Conservation (phyloP, 2,888 invertebrate species). For the Caenorhabditis parvicauda region DNA sequence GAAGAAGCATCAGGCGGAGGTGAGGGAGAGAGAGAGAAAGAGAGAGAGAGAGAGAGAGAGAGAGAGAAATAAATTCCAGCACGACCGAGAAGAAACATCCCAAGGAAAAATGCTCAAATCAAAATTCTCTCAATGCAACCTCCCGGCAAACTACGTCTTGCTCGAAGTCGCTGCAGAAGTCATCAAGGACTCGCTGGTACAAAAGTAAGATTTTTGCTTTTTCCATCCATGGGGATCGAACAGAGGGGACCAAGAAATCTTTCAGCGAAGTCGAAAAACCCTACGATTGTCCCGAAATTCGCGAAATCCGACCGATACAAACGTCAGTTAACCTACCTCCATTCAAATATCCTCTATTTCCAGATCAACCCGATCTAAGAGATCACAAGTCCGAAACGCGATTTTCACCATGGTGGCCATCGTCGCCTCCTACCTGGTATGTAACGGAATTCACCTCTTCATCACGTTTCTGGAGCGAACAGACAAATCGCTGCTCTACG, state of each 20-base stretch:
- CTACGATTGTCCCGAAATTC: neutral
- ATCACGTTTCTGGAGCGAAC: conserved; percentile 36
- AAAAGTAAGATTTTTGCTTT: conserved; percentile 20
- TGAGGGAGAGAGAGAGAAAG: conserved; percentile 1
- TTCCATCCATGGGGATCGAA: neutral
- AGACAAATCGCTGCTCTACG: conserved; percentile 27
- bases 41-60: neutral
- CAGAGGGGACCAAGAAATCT: neutral
- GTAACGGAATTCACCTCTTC: conserved; percentile 42
- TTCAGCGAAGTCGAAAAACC: too few species aligned
- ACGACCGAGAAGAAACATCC: neutral
- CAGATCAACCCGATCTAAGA: conserved; percentile 40
- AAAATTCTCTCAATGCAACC: conserved; percentile 12
- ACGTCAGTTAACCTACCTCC: neutral
- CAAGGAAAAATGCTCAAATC: neutral
- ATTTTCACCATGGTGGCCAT: conserved; percentile 49
- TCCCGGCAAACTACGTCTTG: conserved; percentile 41
- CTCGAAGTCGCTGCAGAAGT: conserved; percentile 41
- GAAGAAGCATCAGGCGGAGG: conserved; percentile 36
- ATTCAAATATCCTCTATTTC: too few species aligned
- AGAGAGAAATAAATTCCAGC: too few species aligned
- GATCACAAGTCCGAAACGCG: conserved; percentile 43
- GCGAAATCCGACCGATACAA: neutral
- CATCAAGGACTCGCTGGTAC: conserved; percentile 39
- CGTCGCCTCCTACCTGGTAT: conserved; percentile 42